Evolutionary conservation across 2,888 invertebrate species (phyloP).

Genomic region (Drosophila gaucha): DNA sequence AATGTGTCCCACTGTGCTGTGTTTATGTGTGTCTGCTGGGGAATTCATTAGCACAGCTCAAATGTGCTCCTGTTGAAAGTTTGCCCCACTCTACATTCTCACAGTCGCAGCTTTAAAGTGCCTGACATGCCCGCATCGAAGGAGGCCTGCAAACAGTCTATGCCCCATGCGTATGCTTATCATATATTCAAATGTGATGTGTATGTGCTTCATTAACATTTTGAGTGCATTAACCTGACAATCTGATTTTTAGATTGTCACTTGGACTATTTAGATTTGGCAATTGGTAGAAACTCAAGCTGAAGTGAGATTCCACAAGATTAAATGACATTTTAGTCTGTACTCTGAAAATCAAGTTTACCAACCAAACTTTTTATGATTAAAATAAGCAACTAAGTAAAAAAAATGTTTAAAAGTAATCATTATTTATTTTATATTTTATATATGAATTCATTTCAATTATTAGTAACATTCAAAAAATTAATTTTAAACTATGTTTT

Average conservation of each 20-base stretch:
- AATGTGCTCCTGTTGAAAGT: slow-evolving; percentile 49
- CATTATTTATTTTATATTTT: too few relatives aligned
- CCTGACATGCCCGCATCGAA: slow-evolving; percentile 25
- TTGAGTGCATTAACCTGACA: slow-evolving; percentile 77
- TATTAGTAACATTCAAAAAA: too few relatives aligned
- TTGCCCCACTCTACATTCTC: slow-evolving; percentile 18
- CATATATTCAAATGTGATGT: slow-evolving; percentile 70
- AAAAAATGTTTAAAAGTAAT: not conserved
- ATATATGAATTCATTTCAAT: too few relatives aligned
- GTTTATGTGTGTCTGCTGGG: slow-evolving; percentile 57
- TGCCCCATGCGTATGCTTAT: slow-evolving; percentile 70
- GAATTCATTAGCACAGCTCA: slow-evolving; percentile 75
- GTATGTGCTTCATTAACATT: slow-evolving; percentile 68
- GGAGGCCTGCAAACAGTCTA: slow-evolving; percentile 24
- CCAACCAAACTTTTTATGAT: not conserved
- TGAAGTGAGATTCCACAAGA: not conserved
- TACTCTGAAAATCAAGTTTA: not conserved
- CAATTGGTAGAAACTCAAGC: not conserved
- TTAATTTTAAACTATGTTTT: too few relatives aligned
- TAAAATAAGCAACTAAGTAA: not conserved
- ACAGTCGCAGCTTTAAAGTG: slow-evolving; percentile 66
- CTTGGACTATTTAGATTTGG: slow-evolving; percentile 1
- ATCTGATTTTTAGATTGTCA: slow-evolving; percentile 56
- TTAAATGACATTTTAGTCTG: not conserved
- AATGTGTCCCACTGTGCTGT: slow-evolving; percentile 20